Evolutionary conservation across 92 coral and sea anemone species (phyloP), one percentile per base, ranked within the genome.

Genomic region (Palythoa caribaeorum): DNA sequence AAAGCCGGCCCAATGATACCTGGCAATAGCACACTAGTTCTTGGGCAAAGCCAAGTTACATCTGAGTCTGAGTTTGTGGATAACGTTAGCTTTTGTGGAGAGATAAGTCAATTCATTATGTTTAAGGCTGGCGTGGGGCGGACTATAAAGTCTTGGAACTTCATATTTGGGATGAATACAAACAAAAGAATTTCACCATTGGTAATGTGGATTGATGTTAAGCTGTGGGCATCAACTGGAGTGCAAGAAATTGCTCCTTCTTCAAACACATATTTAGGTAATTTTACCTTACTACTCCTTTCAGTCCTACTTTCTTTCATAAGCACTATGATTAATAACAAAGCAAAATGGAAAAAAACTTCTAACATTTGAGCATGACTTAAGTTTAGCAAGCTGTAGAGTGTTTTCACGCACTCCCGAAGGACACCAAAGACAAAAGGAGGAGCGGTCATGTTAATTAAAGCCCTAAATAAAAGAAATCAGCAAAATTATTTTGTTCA

Each of bases 261-360:
- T 68, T 81, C 86, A 44, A 7, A 20, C 57, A 66, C 86, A 66
- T 63, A 3, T 35, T 40, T 47, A 65, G 85, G 85, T 80, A 80
- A 80, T 28, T 12, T 40, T 19, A 4, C 74, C 57, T 63, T 80
- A n/a, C 9, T 8, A n/a, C 9, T 8, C 60, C 44, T 19, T 9
- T 75, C 37, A 2, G 28, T 9, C 39, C 20, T 13, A 68, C 28
- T 28, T 0, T 28, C 28, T 0, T 28, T 28, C 28, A 28, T 28
- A 0, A 28, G 28, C 28, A 28, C n/a, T n/a, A n/a, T n/a, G n/a
- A n/a, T n/a, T n/a, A n/a, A n/a, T n/a, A n/a, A n/a, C n/a, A n/a
- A n/a, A n/a, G n/a, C n/a, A 28, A 28, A 28, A 28, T 28, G 28
- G 0, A 28, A 28, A 28, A 28, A 28, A 28, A 28, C 28, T 28